Percentiles rank a stretch among this genome's conserved stretches.
These are phyloP conservation scores for Microtus ochrogaster DNA, from an alignment of 2,113 vertebrate species.

Conservation along the genomic window DNA sequence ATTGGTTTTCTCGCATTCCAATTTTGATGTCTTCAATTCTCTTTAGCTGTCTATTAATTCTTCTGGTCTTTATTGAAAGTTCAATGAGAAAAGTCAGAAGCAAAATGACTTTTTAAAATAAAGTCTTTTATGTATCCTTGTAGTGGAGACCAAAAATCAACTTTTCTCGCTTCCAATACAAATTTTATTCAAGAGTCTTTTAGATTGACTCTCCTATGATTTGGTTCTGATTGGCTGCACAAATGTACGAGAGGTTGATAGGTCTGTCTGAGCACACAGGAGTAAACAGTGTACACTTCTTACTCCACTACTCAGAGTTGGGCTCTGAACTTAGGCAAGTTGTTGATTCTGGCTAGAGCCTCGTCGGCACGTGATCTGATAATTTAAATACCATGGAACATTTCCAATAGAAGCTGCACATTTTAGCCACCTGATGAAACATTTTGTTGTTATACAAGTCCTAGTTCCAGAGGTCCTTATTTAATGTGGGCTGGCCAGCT, in stretches of 20 bases:
- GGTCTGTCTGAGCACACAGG: conserved; percentile 15
- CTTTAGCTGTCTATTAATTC: background rate
- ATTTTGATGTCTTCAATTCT: background rate
- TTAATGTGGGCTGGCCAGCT: conserved; percentile 12
- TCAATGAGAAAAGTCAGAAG: conserved; percentile 44
- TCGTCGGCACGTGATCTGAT: background rate
- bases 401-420: background rate
- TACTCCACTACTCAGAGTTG: background rate
- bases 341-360: background rate
- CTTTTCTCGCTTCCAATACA: background rate
- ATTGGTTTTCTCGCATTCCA: conserved; percentile 28
- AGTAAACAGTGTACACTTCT: background rate
- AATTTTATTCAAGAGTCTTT: conserved; percentile 23
- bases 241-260: background rate
- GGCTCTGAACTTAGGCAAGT: background rate
- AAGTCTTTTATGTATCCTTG: background rate
- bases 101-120: background rate
- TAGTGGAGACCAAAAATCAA: background rate
- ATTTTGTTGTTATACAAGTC: background rate
- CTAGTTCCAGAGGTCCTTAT: background rate
- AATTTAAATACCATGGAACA: background rate
- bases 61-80: conserved; percentile 20
- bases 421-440: background rate
- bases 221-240: background rate
- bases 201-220: background rate